Conservation (phyloP, 1,140 invertebrate genomes). For the Cydia splendana region DNA sequence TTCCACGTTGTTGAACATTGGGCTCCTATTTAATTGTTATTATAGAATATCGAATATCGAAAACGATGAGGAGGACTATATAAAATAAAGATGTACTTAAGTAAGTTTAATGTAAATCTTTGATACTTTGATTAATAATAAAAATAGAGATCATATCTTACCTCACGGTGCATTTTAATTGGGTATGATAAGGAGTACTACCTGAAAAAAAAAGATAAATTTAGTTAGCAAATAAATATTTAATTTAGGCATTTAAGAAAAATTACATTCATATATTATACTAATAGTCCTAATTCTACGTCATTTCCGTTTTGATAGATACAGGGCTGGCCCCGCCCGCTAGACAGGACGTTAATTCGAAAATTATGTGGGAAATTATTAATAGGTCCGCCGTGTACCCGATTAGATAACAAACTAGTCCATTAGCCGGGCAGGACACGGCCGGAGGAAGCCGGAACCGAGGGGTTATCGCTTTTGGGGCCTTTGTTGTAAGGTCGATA, state of each 20-base stretch:
- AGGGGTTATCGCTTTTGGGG: conserved; percentile 42
- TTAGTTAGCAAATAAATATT: conserved; percentile 44
- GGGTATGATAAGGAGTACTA: conserved; percentile 47
- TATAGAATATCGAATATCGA: no score
- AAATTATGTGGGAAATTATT: conserved; percentile 75
- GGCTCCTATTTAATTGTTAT: neutral
- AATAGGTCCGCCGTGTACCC: conserved; percentile 69
- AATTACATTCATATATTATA: conserved; percentile 41
- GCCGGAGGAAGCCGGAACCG: conserved; percentile 35
- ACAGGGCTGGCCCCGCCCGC: conserved; percentile 40
- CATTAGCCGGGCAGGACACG: conserved; percentile 62
- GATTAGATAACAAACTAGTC: conserved; percentile 77
- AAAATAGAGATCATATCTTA: neutral
- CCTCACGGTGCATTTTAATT: conserved; percentile 32
- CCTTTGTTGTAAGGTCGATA: conserved; percentile 56
- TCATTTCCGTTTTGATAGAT: conserved; percentile 56
- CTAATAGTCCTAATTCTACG: conserved; percentile 45
- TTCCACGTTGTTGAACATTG: conserved; percentile 15
- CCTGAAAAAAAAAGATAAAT: conserved; percentile 68
- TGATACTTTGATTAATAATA: neutral
- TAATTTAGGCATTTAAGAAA: conserved; percentile 35
- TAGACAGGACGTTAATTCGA: conserved; percentile 70
- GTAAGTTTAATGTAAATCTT: conserved; percentile 9
- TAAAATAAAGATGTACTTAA: no score
- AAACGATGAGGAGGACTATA: no score